Evolutionary conservation across 2,113 vertebrate genomes (phyloP), one percentile per base, ranked within the genome.

Genomic region (Solea senegalensis): DNA sequence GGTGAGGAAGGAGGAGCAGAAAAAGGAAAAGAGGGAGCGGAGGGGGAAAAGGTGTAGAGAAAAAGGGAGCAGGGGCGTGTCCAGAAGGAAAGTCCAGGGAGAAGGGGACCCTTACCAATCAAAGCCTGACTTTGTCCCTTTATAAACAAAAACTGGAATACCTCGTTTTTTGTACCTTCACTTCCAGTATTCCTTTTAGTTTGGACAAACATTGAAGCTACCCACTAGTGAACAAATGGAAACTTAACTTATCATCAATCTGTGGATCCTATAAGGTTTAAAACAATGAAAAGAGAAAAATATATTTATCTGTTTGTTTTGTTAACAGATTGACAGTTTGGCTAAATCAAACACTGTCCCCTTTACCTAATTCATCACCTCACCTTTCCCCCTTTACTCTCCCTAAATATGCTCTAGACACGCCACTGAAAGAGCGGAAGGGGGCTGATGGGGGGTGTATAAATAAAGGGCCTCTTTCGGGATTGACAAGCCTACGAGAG

Each of bases 401-500:
- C 16, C 55, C 67, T 53, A 56, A 55, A 71, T 74, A 52, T 62
- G 16, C 65, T 72, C 69, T 49, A 50, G 72, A 81, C 82, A 83
- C 61, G 59, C 81, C 67, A 69, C 78, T 86, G 69, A 79, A 72
- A 39, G 58, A 68, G 39, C 44, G 61, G 52, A 70, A 59, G 40
- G 53, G 21, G 15, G 26, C 27, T 3, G 55, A 34, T 79, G 21
- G n/a, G 66, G 66, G 43, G 67, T 67, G 39, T 85, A 68, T 86
- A 84, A 85, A 89, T 81, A 90, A 81, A 90, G 74, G 80, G 57
- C 71, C 73, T 82, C 65, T 80, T 59, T 63, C 67, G 73, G 75
- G 76, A 82, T 54, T 82, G 83, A 87, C 65, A 74, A 73, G 83
- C 86, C 85, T 81, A 76, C 59, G 76, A 84, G 86, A 86, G 83